A percentile compares a stretch with the other conserved stretches of the same genome.
These are phyloP conservation scores for Automeris io DNA, from an alignment of 2,888 invertebrate genomes.

Conservation along the genomic window DNA sequence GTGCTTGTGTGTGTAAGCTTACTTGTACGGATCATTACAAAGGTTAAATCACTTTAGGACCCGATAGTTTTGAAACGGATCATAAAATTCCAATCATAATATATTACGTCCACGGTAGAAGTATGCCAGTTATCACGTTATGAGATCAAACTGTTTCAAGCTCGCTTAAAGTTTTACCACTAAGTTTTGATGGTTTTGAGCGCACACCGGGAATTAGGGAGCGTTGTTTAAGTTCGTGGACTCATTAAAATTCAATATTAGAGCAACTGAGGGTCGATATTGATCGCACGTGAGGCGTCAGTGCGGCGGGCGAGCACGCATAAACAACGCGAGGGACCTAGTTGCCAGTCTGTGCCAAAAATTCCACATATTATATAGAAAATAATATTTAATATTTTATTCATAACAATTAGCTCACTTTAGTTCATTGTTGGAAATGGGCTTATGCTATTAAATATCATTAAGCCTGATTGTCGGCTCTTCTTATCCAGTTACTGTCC, in stretches of 20 bases:
- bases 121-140: constrained; percentile 34
- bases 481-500: no score
- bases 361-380: no score
- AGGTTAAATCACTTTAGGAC: no score
- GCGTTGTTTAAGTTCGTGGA: constrained; percentile 41
- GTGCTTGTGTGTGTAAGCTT: no score
- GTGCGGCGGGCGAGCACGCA: constrained; percentile 25
- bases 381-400: no score
- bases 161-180: constrained; percentile 18
- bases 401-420: no score
- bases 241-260: constrained; percentile 59
- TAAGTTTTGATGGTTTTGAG: constrained; percentile 22
- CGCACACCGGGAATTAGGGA: constrained; percentile 31
- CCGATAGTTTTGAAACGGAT: neutral
- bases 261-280: constrained; percentile 33
- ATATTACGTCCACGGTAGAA: constrained; percentile 37
- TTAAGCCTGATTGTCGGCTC: no score
- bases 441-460: no score
- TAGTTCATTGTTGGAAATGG: no score
- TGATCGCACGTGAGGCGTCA: constrained; percentile 35
- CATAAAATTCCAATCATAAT: constrained; percentile 35
- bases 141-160: constrained; percentile 37
- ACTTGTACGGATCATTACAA: no score
- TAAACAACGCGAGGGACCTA: constrained; percentile 25
- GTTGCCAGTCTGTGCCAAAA: neutral